A percentile compares a stretch with the other conserved stretches of the same genome.
phyloP scores from a whole-genome alignment of 2,888 invertebrate genomes.

The Latheticus oryzae region DNA sequence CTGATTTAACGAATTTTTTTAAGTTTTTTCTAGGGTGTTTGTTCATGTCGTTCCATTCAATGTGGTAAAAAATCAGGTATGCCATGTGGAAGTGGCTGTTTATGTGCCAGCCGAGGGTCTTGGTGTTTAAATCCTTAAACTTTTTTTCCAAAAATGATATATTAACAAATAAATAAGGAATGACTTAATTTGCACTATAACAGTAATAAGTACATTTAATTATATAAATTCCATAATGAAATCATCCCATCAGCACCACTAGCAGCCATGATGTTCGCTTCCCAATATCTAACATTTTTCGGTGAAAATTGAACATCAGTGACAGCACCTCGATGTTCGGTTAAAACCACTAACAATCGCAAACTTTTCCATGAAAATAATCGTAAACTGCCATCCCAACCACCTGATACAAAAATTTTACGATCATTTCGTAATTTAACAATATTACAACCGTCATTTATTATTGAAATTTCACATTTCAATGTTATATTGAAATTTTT shows the following conservation, averaged over 20 bases:
- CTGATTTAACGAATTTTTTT: no score
- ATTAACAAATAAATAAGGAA: no score
- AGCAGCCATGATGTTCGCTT: slow-evolving; percentile 82
- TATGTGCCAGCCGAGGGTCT: no score
- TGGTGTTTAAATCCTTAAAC: no score
- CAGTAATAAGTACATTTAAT: no score
- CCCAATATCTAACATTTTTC: slow-evolving; percentile 74
- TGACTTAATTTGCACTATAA: no score
- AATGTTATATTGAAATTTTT: slow-evolving; percentile 70
- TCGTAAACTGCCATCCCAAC: slow-evolving; percentile 79
- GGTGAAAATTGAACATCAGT: slow-evolving; percentile 79
- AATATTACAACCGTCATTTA: slow-evolving; percentile 79
- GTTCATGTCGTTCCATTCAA: no score
- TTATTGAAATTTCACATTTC: slow-evolving; percentile 74
- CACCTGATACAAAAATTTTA: slow-evolving; percentile 79
- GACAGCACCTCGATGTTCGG: slow-evolving; percentile 77
- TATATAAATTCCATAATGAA: slow-evolving; percentile 85
- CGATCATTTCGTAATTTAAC: slow-evolving; percentile 76
- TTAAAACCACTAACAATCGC: slow-evolving; percentile 75
- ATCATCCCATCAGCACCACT: slow-evolving; percentile 81
- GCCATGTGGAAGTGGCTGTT: no score
- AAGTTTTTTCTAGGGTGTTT: no score
- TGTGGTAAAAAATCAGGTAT: no score
- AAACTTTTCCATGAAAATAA: slow-evolving; percentile 37
- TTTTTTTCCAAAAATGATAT: no score